A percentile compares a stretch with the other conserved stretches of the same genome.
phyloP scores from a whole-genome alignment of 2,888 invertebrate species.

The Epinotia demarniana region DNA sequence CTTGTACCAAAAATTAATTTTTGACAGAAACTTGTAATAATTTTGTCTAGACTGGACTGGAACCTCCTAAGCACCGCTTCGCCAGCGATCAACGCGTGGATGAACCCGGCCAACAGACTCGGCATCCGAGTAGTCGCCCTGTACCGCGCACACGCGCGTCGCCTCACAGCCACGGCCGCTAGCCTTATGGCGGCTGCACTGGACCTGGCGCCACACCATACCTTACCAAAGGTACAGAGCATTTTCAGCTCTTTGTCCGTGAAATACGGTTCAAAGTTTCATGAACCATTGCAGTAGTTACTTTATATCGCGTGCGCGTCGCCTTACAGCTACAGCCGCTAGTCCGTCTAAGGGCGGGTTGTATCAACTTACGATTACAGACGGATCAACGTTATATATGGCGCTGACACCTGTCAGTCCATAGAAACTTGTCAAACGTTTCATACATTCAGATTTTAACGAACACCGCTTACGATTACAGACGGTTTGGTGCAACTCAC shows the following conservation, averaged over 20 bases:
- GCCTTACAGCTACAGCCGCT: conserved; percentile 55
- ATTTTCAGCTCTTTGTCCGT: conserved; percentile 64
- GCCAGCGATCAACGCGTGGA: conserved; percentile 98
- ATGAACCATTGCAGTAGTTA: background rate
- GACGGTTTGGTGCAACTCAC: no score
- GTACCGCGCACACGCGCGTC: conserved; percentile 90
- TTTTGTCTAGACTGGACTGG: conserved; percentile 92
- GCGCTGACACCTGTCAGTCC: no score
- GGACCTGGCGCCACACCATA: conserved; percentile 93
- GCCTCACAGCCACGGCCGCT: conserved; percentile 94
- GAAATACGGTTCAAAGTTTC: background rate
- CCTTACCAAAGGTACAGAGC: conserved; percentile 87
- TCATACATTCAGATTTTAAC: no score
- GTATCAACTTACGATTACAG: no score
- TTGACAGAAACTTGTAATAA: conserved; percentile 64
- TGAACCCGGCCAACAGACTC: conserved; percentile 97
- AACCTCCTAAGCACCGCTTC: conserved; percentile 97
- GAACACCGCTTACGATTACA: no score
- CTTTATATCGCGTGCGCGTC: background rate
- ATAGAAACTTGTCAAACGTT: no score
- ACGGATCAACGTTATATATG: no score
- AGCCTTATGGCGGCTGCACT: conserved; percentile 98
- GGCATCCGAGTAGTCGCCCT: conserved; percentile 93
- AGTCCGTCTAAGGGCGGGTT: no score
- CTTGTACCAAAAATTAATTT: no score